Evolutionary conservation across 2,113 vertebrate genomes (phyloP).

Genomic region (Cacatua alba): DNA sequence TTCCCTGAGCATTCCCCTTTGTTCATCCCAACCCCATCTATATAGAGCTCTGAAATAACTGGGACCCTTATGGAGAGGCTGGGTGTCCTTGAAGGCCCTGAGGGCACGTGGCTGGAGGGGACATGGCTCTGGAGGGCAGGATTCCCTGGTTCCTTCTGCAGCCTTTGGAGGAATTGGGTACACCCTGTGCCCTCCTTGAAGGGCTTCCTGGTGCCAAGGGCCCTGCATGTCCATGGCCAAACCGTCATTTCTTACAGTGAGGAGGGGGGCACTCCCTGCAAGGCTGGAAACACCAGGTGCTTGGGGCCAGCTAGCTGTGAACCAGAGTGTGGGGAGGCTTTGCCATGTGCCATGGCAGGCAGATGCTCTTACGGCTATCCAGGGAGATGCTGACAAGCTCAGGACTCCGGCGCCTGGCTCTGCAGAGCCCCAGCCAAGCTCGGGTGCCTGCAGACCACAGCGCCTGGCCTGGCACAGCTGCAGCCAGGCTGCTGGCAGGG

Average conservation of each 20-base stretch:
- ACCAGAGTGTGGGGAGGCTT: background rate
- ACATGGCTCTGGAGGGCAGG: background rate
- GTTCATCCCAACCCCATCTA: background rate
- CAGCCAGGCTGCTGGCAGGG: slow-evolving; percentile 7
- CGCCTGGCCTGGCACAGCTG: background rate
- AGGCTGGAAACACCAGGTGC: background rate
- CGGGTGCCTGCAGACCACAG: background rate
- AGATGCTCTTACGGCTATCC: background rate
- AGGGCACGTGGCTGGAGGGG: background rate
- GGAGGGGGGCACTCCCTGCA: background rate
- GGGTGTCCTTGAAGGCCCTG: background rate
- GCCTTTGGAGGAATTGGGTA: background rate
- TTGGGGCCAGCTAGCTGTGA: background rate
- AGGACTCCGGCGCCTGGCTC: background rate
- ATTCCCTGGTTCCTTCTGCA: background rate
- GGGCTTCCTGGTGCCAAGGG: background rate
- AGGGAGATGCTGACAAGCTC: background rate
- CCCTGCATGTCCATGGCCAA: background rate
- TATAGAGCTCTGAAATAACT: background rate
- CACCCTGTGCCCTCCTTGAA: background rate
- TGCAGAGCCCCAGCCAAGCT: background rate
- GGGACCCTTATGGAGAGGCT: fast-evolving
- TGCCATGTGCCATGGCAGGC: background rate
- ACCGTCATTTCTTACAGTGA: background rate
- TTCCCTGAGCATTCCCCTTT: background rate